Conservation (phyloP, 2,888 invertebrate species). For the Lithophane semibrunnea region DNA sequence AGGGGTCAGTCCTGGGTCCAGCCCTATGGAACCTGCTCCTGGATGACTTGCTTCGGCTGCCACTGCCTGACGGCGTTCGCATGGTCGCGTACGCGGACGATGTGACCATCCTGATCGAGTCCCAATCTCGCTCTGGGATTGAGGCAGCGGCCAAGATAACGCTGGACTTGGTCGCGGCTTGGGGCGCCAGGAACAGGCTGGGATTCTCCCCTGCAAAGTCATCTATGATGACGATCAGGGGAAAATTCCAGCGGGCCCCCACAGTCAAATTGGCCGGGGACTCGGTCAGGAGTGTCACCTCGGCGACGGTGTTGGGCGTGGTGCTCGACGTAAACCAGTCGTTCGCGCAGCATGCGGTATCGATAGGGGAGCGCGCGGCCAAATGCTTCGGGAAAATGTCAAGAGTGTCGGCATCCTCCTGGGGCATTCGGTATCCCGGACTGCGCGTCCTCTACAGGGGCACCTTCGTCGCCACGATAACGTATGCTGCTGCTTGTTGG, state of each 20-base stretch:
- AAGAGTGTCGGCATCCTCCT: conserved; percentile 62
- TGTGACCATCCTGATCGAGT: too few relatives aligned
- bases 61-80: too few relatives aligned
- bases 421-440: conserved; percentile 53
- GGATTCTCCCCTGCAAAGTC: too few relatives aligned
- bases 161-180: too few relatives aligned
- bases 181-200: too few relatives aligned
- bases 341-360: conserved; percentile 45
- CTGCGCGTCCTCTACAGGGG: conserved; percentile 16
- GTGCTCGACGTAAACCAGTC: conserved; percentile 46
- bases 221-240: too few relatives aligned
- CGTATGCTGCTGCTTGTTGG: conserved; percentile 31
- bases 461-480: conserved; percentile 26
- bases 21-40: conserved; percentile 49
- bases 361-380: conserved; percentile 53
- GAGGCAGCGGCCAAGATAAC: too few relatives aligned
- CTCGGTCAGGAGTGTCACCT: conserved; percentile 14
- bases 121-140: conserved; percentile 25
- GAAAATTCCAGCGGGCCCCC: conserved; percentile 16
- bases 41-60: too few relatives aligned
- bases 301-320: conserved; percentile 47
- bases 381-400: conserved; percentile 64
- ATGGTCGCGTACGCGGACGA: too few relatives aligned
- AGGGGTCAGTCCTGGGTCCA: conserved; percentile 61
- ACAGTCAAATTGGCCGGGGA: conserved; percentile 9